Conservation (phyloP, 2,113 vertebrate genomes). For the Syngnathus scovelli region DNA sequence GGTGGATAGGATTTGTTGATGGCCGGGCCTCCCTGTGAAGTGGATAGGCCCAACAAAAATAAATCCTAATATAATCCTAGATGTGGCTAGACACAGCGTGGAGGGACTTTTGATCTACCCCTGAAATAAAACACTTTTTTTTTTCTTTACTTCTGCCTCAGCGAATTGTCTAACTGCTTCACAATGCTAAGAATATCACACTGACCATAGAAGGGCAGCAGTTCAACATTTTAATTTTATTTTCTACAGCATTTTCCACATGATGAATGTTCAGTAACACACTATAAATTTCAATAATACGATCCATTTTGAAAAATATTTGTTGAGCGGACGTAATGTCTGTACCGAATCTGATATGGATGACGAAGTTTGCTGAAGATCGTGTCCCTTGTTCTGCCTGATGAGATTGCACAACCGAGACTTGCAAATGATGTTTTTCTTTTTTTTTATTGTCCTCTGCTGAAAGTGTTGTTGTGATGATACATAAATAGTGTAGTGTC, state of each 20-base stretch:
- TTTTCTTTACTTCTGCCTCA: constrained; percentile 56
- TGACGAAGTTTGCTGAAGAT: too few relatives aligned
- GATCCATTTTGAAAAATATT: too few relatives aligned
- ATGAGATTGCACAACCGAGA: too few relatives aligned
- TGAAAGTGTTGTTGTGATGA: too few relatives aligned
- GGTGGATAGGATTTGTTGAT: constrained; percentile 39
- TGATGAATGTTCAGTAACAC: background rate
- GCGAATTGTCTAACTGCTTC: constrained; percentile 48
- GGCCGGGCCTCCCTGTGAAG: constrained; percentile 39
- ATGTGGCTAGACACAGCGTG: constrained; percentile 58
- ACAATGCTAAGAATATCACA: constrained; percentile 45
- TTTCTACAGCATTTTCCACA: background rate
- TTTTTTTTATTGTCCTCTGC: too few relatives aligned
- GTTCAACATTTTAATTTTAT: background rate
- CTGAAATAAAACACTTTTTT: constrained; percentile 61
- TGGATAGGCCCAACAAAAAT: constrained; percentile 57
- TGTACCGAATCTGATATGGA: too few relatives aligned
- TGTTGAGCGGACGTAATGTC: too few relatives aligned
- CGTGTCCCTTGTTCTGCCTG: too few relatives aligned
- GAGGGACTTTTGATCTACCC: constrained; percentile 61
- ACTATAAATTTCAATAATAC: background rate
- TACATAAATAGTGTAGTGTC: too few relatives aligned
- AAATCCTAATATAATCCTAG: constrained; percentile 59
- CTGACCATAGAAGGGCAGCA: constrained; percentile 33
- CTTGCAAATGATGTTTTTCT: too few relatives aligned